Base-by-base conservation (phyloP, 2,113 vertebrate genomes). In the Zosterops pallidus region DNA sequence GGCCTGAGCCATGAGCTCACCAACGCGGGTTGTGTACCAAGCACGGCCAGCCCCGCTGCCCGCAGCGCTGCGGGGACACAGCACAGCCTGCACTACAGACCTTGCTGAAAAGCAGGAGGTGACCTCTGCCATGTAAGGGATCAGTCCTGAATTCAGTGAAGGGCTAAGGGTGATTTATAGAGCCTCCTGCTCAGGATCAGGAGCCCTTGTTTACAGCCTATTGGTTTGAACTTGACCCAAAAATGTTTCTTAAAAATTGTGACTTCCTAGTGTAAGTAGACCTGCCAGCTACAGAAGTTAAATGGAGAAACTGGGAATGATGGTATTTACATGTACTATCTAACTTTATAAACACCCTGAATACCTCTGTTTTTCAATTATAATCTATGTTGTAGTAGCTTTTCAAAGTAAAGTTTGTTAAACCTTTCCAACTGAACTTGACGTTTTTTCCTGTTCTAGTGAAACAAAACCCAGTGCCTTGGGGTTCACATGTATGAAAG, bases 391-490 rank as follows among this genome's bases (percentile, higher is more conserved):
- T 90, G 59, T 78, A 67, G 67, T 90, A 78, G 81, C 29, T 47
- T 93, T 86, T 90, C 92, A 85, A 86, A 83, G 50, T 62, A 79
- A 90, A 83, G 24, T 55, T 80, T 74, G 85, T 80, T 83, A 92
- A 78, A 84, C 25, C 28, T 95, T 91, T 92, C 41, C 41, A 81
- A 3, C 31, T 88, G 47, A 77, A 80, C 75, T 77, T 74, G 15
- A 83, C 86, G 60, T 49, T 81, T 94, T 90, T 90, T 83, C 81
- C 86, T 82, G 55, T 76, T 90, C 39, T 74, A 83, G 42, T 47
- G n/a, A 62, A 90, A 87, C 67, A 76, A 89, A 94, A 20, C 21
- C 11, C 37, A 65, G 50, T 76, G 79, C 26, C 64, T 83, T 77
- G 71, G 52, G 81, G 71, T 64, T 90, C 60, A 49, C 4, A 2